A percentile compares a stretch with the other conserved stretches of the same genome.
Conservation (phyloP, 2,888 invertebrate genomes). For the Strigamia crassipes region DNA sequence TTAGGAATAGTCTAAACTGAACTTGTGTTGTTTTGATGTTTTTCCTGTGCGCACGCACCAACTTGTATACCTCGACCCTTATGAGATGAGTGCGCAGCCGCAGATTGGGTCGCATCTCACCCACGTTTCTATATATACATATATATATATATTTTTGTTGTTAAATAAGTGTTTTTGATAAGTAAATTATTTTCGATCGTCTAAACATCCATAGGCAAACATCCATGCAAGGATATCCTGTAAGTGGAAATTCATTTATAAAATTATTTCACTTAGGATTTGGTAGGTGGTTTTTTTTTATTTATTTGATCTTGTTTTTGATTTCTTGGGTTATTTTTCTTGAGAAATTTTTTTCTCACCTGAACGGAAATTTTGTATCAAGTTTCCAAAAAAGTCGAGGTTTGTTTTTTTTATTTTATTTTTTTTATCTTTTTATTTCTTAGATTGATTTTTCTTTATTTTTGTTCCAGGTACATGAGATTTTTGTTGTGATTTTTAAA, state of each 20-base stretch:
- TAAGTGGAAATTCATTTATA: not conserved
- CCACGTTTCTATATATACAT: too few relatives aligned
- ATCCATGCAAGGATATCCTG: not conserved
- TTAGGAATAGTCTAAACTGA: not conserved
- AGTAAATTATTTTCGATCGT: not conserved
- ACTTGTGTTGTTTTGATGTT: constrained; percentile 18
- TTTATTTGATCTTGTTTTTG: too few relatives aligned
- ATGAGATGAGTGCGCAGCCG: constrained; percentile 21
- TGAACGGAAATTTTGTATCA: not conserved
- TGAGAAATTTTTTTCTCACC: not conserved
- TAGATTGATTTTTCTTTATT: not conserved
- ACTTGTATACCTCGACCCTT: constrained; percentile 24
- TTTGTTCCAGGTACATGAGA: too few relatives aligned
- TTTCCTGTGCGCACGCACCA: constrained; percentile 11
- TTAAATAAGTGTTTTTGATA: not conserved
- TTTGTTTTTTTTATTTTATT: not conserved
- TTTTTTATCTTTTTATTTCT: not conserved
- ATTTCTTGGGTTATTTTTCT: not conserved
- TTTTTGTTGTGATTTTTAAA: too few relatives aligned
- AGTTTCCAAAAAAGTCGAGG: not conserved
- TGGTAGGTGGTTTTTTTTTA: too few relatives aligned
- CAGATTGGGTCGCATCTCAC: not conserved
- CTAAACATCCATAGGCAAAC: constrained; percentile 4
- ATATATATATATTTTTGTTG: too few relatives aligned
- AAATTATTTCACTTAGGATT: not conserved